These are phyloP conservation scores for Sthenelais limicola DNA, from an alignment of 2,888 invertebrate genomes.

Conservation along the genomic window DNA sequence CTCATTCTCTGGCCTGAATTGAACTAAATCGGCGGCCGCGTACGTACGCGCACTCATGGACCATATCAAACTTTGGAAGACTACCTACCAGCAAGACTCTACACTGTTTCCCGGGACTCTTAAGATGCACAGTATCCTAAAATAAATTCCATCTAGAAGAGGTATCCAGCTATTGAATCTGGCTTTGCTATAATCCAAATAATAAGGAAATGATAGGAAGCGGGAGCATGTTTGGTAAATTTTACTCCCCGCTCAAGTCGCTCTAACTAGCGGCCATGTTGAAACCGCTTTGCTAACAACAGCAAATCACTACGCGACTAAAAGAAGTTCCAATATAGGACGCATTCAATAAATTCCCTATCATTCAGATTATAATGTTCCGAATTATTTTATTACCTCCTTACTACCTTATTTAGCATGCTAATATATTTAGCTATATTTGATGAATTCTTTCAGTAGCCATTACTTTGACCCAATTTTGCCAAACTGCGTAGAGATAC, in stretches of 20 bases:
- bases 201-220: conserved; percentile 8
- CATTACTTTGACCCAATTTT: no score
- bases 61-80: conserved; percentile 19
- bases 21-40: conserved; percentile 8
- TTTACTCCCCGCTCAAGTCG: conserved; percentile 27
- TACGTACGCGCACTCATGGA: neutral
- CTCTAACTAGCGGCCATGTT: conserved; percentile 37
- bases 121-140: conserved; percentile 15
- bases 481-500: no score
- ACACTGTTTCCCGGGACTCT: conserved; percentile 13
- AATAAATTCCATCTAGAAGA: conserved; percentile 23
- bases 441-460: no score
- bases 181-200: conserved; percentile 26
- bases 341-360: no score
- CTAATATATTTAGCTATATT: no score
- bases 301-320: no score
- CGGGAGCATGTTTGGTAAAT: conserved; percentile 31
- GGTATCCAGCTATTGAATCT: conserved; percentile 12
- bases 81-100: conserved; percentile 16
- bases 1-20: neutral
- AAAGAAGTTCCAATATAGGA: no score
- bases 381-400: no score
- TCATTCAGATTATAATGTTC: no score
- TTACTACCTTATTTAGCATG: no score
- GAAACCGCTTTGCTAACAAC: conserved; percentile 31